Base-by-base conservation (phyloP, 2,888 invertebrate genomes). In the Nemotelus pantherinus region DNA sequence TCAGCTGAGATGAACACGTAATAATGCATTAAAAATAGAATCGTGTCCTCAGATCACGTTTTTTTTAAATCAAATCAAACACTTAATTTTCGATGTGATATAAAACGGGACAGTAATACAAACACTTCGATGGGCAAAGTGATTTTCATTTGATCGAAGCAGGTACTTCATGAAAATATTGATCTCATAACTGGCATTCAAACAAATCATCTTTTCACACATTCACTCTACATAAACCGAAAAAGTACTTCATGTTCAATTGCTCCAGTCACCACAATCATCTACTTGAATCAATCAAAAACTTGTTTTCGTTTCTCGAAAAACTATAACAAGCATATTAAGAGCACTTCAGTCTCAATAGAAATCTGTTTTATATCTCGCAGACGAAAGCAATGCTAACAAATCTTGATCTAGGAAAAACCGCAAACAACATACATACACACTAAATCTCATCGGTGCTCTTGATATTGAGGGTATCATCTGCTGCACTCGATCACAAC, bases 251-350 rank as follows among this genome's bases (percentile, higher is more conserved):
- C 25, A 25, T 25, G 25, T 43, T 57, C 57, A 57, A 57, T 57
- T 57, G 25, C 43, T 63, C 4, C 43, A 63, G 68, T 68, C 68
- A 50, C 39, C 41, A 50, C 25, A 48, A 44, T 50, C 60, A 47
- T 60, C 39, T 47, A 60, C 72, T 72, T 72, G 41, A 72, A 72
- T 72, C 72, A 72, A 72, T 72, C 58, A 72, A 58, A 58, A 47
- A 60, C 43, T 58, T 57, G 57, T 72, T 72, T 44, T 41, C n/a
- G 53, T 39, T 44, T 41, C 9, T 47, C 25, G 47, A 72, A 53
- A 72, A 72, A 72, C 47, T 60, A 72, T 72, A 72, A 60, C 72
- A 58, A 72, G 58, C 58, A 57, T 39, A 72, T 60, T 47, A 47
- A 60, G 72, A 72, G 72, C 72, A 72, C 72, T 72, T 25, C 57